These are phyloP conservation scores for Oncorhynchus gorbuscha DNA, from an alignment of 2,113 vertebrate species.

Conservation along the genomic window DNA sequence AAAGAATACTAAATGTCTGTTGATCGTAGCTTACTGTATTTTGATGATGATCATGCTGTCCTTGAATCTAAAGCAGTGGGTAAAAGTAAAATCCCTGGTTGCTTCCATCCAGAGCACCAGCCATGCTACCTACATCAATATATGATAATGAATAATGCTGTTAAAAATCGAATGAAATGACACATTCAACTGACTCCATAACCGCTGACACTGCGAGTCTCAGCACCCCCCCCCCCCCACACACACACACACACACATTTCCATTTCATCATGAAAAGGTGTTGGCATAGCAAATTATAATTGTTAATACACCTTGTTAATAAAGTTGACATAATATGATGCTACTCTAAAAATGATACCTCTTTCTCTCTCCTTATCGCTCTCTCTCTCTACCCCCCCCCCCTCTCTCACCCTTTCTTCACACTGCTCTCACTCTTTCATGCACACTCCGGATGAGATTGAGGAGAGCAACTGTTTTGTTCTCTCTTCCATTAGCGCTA, in stretches of 20 bases:
- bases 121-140: conserved; percentile 39
- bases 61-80: not conserved
- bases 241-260: conserved; percentile 12
- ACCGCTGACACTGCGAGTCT: conserved; percentile 59
- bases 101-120: not conserved
- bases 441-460: not conserved
- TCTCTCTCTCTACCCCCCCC: conserved; percentile 20
- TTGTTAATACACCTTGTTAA: conserved; percentile 63
- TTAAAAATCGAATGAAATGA: conserved; percentile 61
- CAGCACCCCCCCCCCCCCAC: conserved; percentile 40
- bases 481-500: conserved; percentile 14
- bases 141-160: conserved; percentile 61
- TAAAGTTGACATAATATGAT: conserved; percentile 55
- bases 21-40: not conserved
- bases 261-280: conserved; percentile 59
- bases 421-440: conserved; percentile 2
- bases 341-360: conserved; percentile 48
- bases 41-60: not conserved
- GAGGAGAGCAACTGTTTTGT: conserved; percentile 15
- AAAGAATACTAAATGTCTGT: not conserved
- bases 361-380: conserved; percentile 25
- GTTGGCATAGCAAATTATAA: conserved; percentile 64
- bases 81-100: not conserved
- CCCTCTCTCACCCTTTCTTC: not conserved
- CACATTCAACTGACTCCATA: conserved; percentile 52